Percentiles rank a stretch among this genome's conserved stretches.
phyloP scores from a whole-genome alignment of 2,113 vertebrate genomes.

The Chamaetylas fuelleborni region DNA sequence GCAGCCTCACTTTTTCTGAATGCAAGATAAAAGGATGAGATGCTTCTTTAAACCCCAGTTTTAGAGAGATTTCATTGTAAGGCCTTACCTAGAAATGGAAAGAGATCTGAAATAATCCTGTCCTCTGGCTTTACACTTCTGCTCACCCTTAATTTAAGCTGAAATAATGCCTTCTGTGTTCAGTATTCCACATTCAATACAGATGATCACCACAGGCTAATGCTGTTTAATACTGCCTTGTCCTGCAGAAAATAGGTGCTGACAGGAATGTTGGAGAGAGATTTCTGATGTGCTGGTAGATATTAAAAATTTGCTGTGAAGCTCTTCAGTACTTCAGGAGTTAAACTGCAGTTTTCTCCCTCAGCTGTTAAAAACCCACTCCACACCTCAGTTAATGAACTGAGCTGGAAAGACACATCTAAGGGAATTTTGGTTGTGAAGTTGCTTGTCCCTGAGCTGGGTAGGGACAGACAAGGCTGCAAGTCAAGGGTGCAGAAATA shows the following conservation, averaged over 20 bases:
- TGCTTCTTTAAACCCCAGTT: background rate
- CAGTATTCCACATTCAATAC: background rate
- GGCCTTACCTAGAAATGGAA: background rate
- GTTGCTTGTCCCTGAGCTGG: background rate
- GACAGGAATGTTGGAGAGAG: background rate
- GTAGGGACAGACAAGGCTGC: background rate
- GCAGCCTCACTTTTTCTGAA: background rate
- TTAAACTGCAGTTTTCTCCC: background rate
- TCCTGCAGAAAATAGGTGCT: background rate
- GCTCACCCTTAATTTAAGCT: background rate
- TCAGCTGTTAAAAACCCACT: background rate
- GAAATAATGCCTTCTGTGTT: background rate
- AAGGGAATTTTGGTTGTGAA: background rate
- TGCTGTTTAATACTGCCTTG: background rate
- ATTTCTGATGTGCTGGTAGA: background rate
- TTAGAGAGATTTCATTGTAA: background rate
- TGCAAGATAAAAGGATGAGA: background rate
- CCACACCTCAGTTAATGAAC: background rate
- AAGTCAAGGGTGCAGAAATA: background rate
- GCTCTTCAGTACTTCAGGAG: background rate
- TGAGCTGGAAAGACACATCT: background rate
- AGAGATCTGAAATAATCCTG: background rate
- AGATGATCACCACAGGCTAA: background rate
- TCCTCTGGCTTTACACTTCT: background rate
- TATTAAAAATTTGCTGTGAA: background rate